phyloP scores from a whole-genome alignment of 2,888 invertebrate genomes.

The Lasioglossum villosulum region DNA sequence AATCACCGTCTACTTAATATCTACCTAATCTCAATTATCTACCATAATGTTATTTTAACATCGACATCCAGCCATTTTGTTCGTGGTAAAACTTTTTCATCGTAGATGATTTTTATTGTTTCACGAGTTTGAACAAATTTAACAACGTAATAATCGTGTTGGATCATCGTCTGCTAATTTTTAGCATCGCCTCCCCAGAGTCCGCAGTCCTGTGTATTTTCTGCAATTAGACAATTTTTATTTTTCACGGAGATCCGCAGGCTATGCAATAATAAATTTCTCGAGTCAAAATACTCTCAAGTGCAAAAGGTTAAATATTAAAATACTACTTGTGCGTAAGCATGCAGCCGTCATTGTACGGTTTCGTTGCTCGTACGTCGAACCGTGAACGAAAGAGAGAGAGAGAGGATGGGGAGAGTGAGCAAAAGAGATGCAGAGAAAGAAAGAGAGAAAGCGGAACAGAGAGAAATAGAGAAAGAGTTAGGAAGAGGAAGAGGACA shows the following conservation, averaged over 20 bases:
- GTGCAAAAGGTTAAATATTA: background rate
- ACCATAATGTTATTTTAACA: background rate
- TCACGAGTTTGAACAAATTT: no score
- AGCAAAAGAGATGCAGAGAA: background rate
- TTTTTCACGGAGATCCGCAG: no score
- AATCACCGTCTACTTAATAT: no score
- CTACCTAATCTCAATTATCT: no score
- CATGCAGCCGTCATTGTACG: slow-evolving; percentile 22
- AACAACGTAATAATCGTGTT: background rate
- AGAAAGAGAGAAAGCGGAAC: background rate
- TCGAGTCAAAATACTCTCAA: background rate
- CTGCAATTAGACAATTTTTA: no score
- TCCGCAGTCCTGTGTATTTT: background rate
- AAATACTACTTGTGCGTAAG: background rate
- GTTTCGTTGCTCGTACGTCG: slow-evolving; percentile 61
- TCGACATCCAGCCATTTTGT: background rate
- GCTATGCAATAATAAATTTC: no score
- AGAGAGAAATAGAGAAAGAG: background rate
- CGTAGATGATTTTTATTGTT: no score
- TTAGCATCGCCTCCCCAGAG: background rate
- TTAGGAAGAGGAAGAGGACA: background rate
- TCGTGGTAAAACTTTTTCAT: background rate
- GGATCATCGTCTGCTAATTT: background rate
- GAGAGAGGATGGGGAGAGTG: no score
- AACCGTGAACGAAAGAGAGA: slow-evolving; percentile 33